These are phyloP conservation scores for Dasyornis broadbenti DNA, from an alignment of 2,113 vertebrate genomes.

Conservation along the genomic window DNA sequence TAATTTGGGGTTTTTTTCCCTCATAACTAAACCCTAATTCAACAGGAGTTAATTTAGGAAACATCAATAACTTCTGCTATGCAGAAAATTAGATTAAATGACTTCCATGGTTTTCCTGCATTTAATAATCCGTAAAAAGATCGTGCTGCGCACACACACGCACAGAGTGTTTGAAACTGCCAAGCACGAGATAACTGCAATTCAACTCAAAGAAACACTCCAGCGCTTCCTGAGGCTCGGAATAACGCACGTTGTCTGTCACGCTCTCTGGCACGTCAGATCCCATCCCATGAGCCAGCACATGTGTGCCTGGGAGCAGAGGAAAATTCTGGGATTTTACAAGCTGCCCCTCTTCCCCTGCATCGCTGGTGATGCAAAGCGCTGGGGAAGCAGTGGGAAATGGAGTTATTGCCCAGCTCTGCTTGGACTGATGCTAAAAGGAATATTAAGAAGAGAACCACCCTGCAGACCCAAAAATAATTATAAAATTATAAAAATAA, in stretches of 20 bases:
- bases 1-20: rapidly evolving
- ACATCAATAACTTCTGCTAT: neutral
- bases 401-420: neutral
- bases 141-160: neutral
- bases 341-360: neutral
- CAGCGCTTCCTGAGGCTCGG: neutral
- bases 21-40: neutral
- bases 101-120: neutral
- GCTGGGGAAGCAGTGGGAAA: neutral
- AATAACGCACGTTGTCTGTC: neutral
- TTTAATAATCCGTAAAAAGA: neutral
- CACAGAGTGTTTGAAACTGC: neutral
- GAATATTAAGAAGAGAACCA: neutral
- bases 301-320: neutral
- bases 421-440: rapidly evolving
- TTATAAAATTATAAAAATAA: no score
- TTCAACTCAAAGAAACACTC: neutral
- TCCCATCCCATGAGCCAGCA: neutral
- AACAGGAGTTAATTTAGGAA: neutral
- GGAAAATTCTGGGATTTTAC: neutral
- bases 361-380: neutral
- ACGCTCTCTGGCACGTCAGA: neutral
- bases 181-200: neutral
- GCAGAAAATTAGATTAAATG: neutral
- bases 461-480: neutral